These are phyloP conservation scores for Smutsia gigantea DNA, from an alignment of 2,797 vertebrate genomes.

Conservation along the genomic window DNA sequence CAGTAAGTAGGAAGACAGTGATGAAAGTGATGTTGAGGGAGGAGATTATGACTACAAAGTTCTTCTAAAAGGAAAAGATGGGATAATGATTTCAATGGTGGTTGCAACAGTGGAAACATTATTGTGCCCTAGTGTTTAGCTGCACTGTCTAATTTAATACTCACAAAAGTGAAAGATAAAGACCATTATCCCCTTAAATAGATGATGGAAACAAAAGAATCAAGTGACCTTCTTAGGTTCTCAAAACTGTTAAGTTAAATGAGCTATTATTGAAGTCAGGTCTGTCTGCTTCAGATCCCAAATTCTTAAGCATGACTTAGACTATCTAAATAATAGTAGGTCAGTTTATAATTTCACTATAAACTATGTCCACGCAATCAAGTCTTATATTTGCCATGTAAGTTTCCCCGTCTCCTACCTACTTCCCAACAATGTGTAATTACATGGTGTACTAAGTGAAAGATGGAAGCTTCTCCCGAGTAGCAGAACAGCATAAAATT, in stretches of 20 bases:
- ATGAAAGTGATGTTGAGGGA: background rate
- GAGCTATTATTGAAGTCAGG: background rate
- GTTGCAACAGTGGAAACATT: background rate
- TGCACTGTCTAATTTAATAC: background rate
- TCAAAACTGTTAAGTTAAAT: background rate
- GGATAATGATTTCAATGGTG: background rate
- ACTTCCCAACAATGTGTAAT: background rate
- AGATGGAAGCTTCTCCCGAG: background rate
- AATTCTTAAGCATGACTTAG: slow-evolving; percentile 44
- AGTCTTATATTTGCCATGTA: background rate
- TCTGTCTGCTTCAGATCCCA: slow-evolving; percentile 3
- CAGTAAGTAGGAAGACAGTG: background rate
- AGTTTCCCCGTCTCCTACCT: background rate
- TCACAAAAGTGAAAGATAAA: slow-evolving; percentile 45
- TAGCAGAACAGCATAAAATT: slow-evolving; percentile 4
- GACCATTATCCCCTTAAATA: background rate
- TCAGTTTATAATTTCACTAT: background rate
- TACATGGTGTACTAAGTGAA: background rate
- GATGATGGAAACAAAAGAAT: background rate
- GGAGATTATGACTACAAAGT: background rate
- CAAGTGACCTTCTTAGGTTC: background rate
- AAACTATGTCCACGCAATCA: background rate
- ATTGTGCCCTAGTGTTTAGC: background rate
- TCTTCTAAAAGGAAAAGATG: background rate
- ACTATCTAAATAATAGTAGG: background rate